phyloP scores from a whole-genome alignment of 2,797 vertebrate species.

The Ispidina picta region DNA sequence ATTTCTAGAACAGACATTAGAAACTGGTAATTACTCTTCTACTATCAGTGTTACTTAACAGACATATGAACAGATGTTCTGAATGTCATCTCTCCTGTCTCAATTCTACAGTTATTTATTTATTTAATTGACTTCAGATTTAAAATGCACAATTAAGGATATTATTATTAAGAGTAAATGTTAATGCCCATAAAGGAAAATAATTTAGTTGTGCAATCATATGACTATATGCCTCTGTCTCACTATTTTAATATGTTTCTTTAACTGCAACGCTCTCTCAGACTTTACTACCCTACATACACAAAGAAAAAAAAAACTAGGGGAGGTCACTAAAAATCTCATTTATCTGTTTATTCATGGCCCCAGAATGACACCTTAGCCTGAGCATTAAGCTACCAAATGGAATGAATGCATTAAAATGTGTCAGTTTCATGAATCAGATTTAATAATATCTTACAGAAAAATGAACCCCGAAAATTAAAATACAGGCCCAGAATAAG shows the following conservation, averaged over 20 bases:
- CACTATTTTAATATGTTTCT: background rate
- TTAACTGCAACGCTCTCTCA: background rate
- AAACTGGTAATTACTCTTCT: background rate
- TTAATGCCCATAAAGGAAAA: background rate
- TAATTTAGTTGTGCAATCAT: background rate
- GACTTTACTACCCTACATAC: background rate
- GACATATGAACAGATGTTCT: background rate
- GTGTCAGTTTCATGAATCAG: background rate
- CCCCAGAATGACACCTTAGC: background rate
- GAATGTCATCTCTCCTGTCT: background rate
- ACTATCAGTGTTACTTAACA: background rate
- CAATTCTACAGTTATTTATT: background rate
- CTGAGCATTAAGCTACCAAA: background rate
- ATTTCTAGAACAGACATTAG: background rate
- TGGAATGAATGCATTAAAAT: background rate
- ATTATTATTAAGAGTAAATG: background rate
- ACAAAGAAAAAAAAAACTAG: background rate
- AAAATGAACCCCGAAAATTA: background rate
- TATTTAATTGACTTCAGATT: background rate
- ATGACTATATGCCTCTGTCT: background rate
- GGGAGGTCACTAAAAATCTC: background rate
- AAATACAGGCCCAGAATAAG: background rate
- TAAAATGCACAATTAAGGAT: background rate
- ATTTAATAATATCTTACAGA: background rate
- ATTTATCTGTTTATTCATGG: background rate